Evolutionary conservation across 2,888 invertebrate genomes (phyloP).

Genomic region (Sinhomidia bicolor): DNA sequence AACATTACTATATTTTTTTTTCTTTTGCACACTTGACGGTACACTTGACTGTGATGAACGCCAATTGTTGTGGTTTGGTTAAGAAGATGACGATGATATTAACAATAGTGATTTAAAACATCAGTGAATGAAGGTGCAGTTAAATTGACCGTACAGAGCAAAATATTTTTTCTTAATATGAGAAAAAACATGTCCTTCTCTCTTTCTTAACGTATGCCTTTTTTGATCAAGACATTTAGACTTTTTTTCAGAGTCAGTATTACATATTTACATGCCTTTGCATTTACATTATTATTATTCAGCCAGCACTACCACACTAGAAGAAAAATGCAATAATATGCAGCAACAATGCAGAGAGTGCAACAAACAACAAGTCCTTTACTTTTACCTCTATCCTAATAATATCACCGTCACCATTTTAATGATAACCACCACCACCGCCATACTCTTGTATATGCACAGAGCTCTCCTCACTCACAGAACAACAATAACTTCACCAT

Average conservation of each 20-base stretch:
- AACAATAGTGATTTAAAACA: too few relatives aligned
- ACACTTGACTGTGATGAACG: constrained; percentile 42
- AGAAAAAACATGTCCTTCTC: constrained; percentile 55
- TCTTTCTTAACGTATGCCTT: not conserved
- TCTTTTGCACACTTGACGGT: constrained; percentile 46
- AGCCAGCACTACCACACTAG: not conserved
- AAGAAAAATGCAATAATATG: constrained; percentile 1
- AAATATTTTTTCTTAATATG: not conserved
- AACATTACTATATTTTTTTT: not conserved
- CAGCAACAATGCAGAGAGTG: not conserved
- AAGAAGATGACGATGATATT: too few relatives aligned
- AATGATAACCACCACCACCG: not conserved
- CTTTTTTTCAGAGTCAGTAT: not conserved
- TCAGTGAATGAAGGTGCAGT: constrained; percentile 18
- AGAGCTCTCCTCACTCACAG: not conserved
- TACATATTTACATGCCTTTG: not conserved
- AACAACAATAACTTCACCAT: not conserved
- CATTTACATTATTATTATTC: not conserved
- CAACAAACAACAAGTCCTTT: not conserved
- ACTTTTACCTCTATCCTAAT: not conserved
- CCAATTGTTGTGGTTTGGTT: not conserved
- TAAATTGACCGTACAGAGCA: constrained; percentile 61
- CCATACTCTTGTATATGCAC: too few relatives aligned
- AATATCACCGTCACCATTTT: not conserved
- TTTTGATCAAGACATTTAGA: constrained; percentile 40